These are phyloP conservation scores for Promerops cafer DNA, from an alignment of 2,113 vertebrate genomes.

Conservation along the genomic window DNA sequence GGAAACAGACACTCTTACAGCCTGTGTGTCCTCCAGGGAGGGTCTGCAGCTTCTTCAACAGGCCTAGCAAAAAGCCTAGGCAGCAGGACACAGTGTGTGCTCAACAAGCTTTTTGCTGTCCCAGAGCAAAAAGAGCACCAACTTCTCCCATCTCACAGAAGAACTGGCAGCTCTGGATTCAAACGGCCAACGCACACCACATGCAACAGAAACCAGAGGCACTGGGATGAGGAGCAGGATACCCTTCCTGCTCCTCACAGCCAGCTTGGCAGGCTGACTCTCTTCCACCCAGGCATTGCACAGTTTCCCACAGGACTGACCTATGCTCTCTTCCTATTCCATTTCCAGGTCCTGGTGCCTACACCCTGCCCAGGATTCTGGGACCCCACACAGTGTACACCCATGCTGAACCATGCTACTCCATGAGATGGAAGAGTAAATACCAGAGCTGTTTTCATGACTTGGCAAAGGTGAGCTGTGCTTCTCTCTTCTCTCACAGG, in stretches of 20 bases:
- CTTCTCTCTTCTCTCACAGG: not conserved
- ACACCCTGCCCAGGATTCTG: not conserved
- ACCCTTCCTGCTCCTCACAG: not conserved
- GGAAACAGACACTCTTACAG: too few species aligned
- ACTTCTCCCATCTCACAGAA: not conserved
- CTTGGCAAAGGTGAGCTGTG: not conserved
- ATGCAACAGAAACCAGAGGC: not conserved
- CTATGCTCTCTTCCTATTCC: not conserved
- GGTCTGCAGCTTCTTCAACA: not conserved
- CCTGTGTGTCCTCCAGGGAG: accelerated
- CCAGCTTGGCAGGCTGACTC: not conserved
- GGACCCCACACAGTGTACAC: not conserved
- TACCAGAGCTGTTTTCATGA: not conserved
- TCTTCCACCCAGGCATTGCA: not conserved
- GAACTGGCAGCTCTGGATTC: not conserved
- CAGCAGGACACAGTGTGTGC: not conserved
- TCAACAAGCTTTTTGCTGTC: not conserved
- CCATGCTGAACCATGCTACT: not conserved
- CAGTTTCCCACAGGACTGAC: not conserved
- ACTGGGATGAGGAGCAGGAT: not conserved
- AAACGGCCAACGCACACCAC: accelerated
- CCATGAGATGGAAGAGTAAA: not conserved
- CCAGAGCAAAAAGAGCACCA: not conserved
- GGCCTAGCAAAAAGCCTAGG: not conserved
- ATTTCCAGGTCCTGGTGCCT: not conserved